Evolutionary conservation across 2,888 invertebrate species (phyloP).

Genomic region (Andrena dorsata): DNA sequence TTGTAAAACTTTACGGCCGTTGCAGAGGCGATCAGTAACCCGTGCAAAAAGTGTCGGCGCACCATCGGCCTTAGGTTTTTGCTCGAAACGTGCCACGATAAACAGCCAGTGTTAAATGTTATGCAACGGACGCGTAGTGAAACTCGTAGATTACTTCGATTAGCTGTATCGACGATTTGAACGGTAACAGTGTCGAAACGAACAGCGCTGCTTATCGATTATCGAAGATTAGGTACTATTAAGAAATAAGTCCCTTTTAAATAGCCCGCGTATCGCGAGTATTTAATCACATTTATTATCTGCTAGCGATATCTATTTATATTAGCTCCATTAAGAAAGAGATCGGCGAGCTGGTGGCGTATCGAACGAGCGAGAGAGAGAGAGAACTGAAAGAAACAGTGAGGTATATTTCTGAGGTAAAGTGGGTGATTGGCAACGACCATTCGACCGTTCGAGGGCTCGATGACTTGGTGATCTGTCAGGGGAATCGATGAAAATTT

Average conservation of each 20-base stretch:
- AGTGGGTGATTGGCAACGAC: constrained; percentile 33
- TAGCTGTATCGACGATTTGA: constrained; percentile 4
- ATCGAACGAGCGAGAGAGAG: not conserved
- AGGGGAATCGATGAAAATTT: constrained; percentile 41
- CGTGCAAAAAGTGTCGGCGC: constrained; percentile 28
- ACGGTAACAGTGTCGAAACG: constrained; percentile 15
- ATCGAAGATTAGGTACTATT: not conserved
- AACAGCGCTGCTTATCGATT: constrained; percentile 1
- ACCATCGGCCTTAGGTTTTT: constrained; percentile 18
- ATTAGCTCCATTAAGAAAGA: not conserved
- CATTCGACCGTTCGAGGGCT: constrained; percentile 39
- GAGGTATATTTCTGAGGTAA: constrained; percentile 16
- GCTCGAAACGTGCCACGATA: constrained; percentile 9
- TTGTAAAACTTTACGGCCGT: constrained; percentile 23
- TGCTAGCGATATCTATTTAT: constrained; percentile 14
- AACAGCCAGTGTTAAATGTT: constrained; percentile 28
- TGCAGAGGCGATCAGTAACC: constrained; percentile 13
- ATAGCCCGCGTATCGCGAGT: not conserved
- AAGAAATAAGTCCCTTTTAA: not conserved
- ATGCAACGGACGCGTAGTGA: constrained; percentile 21
- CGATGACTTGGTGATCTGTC: constrained; percentile 51
- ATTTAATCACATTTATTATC: constrained; percentile 19
- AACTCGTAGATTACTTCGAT: constrained; percentile 19
- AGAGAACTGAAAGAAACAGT: constrained; percentile 11
- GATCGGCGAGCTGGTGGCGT: constrained; percentile 21